phyloP scores from a whole-genome alignment of 2,113 vertebrate genomes.

The Mellivora capensis region DNA sequence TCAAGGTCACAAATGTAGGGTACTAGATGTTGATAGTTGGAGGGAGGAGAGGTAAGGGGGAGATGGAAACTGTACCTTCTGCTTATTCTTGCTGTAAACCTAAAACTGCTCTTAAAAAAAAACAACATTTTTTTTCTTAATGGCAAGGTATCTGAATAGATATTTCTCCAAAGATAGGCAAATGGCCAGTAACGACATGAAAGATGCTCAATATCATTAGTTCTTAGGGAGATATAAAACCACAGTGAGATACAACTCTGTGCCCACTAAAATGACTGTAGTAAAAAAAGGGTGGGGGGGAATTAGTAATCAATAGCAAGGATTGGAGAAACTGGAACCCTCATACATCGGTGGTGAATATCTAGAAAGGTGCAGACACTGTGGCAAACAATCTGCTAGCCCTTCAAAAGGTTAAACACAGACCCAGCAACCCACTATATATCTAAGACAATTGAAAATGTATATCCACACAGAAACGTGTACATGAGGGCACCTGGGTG shows the following conservation, averaged over 20 bases:
- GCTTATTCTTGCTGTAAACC: background rate
- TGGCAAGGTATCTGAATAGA: background rate
- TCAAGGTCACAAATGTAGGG: background rate
- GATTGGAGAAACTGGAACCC: background rate
- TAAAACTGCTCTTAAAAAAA: background rate
- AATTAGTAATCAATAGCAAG: background rate
- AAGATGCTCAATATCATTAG: background rate
- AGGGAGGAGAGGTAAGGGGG: background rate
- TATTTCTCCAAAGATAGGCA: background rate
- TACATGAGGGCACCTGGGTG: no score
- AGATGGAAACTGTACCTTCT: background rate
- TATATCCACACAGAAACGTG: background rate
- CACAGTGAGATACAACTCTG: background rate
- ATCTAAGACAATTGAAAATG: background rate
- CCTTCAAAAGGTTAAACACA: background rate
- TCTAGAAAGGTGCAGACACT: background rate
- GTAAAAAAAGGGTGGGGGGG: background rate
- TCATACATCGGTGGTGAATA: background rate
- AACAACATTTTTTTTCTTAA: background rate
- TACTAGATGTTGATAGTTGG: background rate
- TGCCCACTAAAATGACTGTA: background rate
- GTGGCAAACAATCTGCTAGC: background rate
- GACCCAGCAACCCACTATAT: background rate
- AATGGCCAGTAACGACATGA: background rate
- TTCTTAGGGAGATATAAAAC: background rate